These are phyloP conservation scores for Callocephalon fimbriatum DNA, from an alignment of 2,113 vertebrate species.

Conservation along the genomic window DNA sequence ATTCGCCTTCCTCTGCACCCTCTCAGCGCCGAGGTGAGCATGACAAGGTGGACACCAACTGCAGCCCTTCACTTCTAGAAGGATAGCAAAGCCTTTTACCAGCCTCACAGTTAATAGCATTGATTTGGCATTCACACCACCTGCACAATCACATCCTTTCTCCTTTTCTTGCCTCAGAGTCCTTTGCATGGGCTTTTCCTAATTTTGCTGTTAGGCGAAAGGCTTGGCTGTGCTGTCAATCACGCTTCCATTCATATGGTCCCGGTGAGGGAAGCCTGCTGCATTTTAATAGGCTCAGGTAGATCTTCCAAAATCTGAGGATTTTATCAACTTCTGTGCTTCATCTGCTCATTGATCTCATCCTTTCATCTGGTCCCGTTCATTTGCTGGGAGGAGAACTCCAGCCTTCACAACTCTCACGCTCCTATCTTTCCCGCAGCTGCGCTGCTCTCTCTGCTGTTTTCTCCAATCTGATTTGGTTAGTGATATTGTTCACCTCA, in stretches of 20 bases:
- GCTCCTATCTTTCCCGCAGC: neutral
- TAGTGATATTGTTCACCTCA: neutral
- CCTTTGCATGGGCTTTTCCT: neutral
- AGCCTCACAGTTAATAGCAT: rapidly evolving
- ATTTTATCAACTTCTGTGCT: neutral
- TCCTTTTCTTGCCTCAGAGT: neutral
- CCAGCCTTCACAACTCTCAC: neutral
- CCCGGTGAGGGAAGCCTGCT: neutral
- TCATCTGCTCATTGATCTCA: neutral
- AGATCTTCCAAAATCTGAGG: neutral
- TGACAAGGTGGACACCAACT: rapidly evolving
- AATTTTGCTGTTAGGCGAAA: neutral
- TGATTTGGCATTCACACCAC: rapidly evolving
- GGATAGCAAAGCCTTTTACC: neutral
- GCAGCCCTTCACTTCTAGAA: rapidly evolving
- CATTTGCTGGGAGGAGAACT: neutral
- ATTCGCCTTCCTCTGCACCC: rapidly evolving
- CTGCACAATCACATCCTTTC: neutral
- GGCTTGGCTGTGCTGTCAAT: neutral
- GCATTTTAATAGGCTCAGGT: neutral
- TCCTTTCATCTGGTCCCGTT: neutral
- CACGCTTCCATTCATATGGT: neutral
- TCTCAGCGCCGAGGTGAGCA: neutral
- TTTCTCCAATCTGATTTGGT: neutral
- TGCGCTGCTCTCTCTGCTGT: neutral